Evolutionary conservation across 2,113 vertebrate species (phyloP), one percentile per base, ranked within the genome.

Genomic region (Archocentrus centrarchus): DNA sequence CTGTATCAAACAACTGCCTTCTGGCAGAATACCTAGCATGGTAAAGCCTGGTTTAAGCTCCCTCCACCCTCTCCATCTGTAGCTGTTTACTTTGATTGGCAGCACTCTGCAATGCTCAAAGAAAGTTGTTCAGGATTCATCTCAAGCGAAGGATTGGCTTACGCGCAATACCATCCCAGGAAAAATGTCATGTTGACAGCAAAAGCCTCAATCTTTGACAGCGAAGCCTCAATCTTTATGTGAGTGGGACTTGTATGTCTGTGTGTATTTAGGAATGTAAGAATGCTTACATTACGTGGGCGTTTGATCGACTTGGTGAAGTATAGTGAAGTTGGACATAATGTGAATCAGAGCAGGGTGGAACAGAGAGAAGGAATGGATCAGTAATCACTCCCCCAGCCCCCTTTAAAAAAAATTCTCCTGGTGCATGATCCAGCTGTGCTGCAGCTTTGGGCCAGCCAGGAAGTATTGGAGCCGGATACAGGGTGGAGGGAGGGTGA

Each of bases 401-500:
- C 85, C 32, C 58, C 78, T 66, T 53, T 41, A 41, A 41, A 32
- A 59, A 73, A 24, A 37, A 70, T 80, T 87, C 79, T 85, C 62
- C 37, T 79, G 57, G 81, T 83, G 59, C 59, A 37, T 11, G 84
- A 81, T 88, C 86, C 92, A 93, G 93, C 92, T 92, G 94, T 83
- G 81, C 79, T 83, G 83, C 75, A 75, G 78, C 62, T 90, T 62
- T 88, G 22, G 44, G 79, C 70, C 83, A 39, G 82, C 73, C 91
- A 93, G 92, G 89, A 93, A 94, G 89, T 79, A 81, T 82, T 80
- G 90, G 88, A 85, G 86, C 81, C 85, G 88, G 61, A 88, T 76
- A 78, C 27, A 64, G 91, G 92, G 92, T 80, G 90, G 88, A 89
- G 86, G 92, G 70, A 86, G 91, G 89, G 93, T 91, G 93, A 92